These are phyloP conservation scores for Acronicta aceris DNA, from an alignment of 2,888 invertebrate species.

Conservation along the genomic window DNA sequence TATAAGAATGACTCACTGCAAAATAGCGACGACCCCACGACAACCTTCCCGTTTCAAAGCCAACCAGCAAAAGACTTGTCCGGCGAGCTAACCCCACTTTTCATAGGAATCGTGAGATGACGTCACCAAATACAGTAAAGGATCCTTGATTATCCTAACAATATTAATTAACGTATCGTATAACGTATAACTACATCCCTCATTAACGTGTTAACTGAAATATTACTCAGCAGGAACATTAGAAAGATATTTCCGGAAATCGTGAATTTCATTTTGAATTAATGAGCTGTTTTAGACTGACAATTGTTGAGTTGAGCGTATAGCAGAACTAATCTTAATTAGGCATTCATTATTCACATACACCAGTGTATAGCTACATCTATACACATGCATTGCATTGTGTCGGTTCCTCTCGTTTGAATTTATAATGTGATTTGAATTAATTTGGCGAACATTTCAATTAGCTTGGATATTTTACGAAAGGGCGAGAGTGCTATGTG, in stretches of 20 bases:
- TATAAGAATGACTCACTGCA: no score
- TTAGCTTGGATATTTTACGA: conserved; percentile 25
- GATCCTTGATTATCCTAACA: no score
- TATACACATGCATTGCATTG: conserved; percentile 25
- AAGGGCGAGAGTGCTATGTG: conserved; percentile 12
- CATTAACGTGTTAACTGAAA: no score
- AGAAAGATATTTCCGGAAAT: background rate
- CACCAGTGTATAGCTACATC: background rate
- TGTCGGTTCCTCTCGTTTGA: conserved; percentile 38
- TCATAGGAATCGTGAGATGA: no score
- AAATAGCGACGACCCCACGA: no score
- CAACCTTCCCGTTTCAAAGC: no score
- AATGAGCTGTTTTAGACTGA: conserved; percentile 8
- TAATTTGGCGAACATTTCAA: conserved; percentile 36
- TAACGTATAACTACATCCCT: no score
- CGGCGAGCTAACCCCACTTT: no score
- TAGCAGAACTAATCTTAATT: conserved; percentile 43
- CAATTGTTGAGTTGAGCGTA: conserved; percentile 14
- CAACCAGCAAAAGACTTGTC: no score
- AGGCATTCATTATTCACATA: conserved; percentile 38
- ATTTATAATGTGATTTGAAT: conserved; percentile 46
- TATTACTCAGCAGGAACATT: no score
- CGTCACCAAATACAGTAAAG: no score
- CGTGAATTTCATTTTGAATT: conserved; percentile 6
- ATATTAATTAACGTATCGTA: no score